Conservation (phyloP, 2,113 vertebrate species). For the Nestor notabilis region DNA sequence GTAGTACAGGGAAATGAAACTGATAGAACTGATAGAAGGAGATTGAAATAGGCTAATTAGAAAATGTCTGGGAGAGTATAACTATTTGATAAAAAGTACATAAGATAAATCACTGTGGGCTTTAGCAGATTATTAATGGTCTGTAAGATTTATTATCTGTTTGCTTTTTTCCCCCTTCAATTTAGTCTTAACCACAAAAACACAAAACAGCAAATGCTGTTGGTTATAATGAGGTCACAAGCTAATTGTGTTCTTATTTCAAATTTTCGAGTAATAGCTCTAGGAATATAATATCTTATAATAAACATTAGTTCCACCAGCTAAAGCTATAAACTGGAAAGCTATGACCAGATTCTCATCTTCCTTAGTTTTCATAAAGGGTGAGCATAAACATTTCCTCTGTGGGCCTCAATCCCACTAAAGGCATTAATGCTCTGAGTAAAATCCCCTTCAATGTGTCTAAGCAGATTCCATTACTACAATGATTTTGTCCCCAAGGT, state of each 20-base stretch:
- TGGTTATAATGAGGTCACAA: constrained; percentile 5
- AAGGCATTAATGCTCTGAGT: background rate
- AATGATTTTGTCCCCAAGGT: background rate
- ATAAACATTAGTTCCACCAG: background rate
- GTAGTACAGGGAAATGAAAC: constrained; percentile 47
- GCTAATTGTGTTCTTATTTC: background rate
- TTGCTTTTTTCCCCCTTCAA: background rate
- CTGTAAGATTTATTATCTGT: constrained; percentile 3
- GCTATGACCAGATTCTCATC: background rate
- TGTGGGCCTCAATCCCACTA: background rate
- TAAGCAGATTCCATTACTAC: background rate
- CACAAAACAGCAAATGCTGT: background rate
- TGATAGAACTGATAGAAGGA: constrained; percentile 11
- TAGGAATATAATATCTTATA: background rate
- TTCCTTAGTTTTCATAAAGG: background rate
- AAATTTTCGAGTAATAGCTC: background rate
- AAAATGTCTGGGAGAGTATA: constrained; percentile 1
- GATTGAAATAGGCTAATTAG: constrained; percentile 55
- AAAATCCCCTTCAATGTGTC: background rate
- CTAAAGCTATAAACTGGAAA: background rate
- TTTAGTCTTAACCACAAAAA: background rate
- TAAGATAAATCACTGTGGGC: background rate
- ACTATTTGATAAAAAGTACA: constrained; percentile 1
- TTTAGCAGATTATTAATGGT: constrained; percentile 40
- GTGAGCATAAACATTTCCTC: background rate